Evolutionary conservation across 2,113 vertebrate genomes (phyloP).

Genomic region (Greenwoodochromis staneri): DNA sequence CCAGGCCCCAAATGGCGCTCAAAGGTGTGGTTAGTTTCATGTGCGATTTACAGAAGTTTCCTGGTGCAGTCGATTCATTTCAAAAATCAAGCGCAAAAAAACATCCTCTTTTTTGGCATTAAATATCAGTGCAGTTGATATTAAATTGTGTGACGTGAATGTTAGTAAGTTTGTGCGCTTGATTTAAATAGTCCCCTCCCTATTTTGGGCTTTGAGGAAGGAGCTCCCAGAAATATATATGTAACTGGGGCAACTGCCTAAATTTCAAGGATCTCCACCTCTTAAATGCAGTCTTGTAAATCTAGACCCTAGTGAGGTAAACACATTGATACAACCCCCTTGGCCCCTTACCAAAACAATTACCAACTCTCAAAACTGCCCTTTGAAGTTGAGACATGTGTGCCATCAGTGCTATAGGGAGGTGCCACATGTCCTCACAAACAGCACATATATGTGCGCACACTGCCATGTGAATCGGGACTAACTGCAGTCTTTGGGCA

Average conservation of each 20-base stretch:
- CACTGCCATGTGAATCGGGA: neutral
- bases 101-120: neutral
- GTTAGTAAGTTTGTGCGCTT: neutral
- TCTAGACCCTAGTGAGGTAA: neutral
- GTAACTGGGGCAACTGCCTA: neutral
- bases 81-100: neutral
- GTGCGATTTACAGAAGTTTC: neutral
- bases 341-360: neutral
- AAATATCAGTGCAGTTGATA: neutral
- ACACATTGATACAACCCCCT: neutral
- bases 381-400: neutral
- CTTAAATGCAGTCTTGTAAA: neutral
- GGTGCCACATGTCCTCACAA: neutral
- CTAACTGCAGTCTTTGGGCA: conserved; percentile 7
- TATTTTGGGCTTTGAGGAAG: neutral
- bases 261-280: neutral
- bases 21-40: neutral
- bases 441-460: neutral
- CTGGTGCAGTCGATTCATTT: neutral
- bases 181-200: neutral
- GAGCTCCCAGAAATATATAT: neutral
- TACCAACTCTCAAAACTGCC: neutral
- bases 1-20: neutral
- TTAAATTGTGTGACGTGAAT: neutral
- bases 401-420: neutral